Conservation (phyloP, 2,888 invertebrate species). For the Lithophane ornitopus region DNA sequence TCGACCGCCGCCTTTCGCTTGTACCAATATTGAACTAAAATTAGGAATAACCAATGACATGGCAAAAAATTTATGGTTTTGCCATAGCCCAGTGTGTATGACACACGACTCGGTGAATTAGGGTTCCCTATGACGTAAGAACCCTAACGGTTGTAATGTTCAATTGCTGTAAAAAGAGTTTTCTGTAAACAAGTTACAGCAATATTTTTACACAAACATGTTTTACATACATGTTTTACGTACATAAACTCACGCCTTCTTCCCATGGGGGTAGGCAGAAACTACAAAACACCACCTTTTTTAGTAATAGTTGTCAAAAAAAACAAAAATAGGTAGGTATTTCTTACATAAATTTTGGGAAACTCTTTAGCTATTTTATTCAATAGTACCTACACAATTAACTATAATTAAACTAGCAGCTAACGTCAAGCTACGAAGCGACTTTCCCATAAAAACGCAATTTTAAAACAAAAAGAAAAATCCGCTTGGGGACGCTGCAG, state of each 20-base stretch:
- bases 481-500: conserved; percentile 69
- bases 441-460: conserved; percentile 52
- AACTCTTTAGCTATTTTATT: not conserved
- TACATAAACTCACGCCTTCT: not conserved
- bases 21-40: conserved; percentile 59
- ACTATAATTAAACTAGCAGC: conserved; percentile 38
- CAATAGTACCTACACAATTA: not conserved
- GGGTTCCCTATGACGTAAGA: conserved; percentile 56
- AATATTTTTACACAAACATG: not conserved
- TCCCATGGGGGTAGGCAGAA: no score
- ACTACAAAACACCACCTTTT: no score
- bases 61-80: conserved; percentile 73
- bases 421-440: conserved; percentile 39
- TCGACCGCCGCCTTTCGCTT: conserved; percentile 26
- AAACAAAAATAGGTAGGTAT: not conserved
- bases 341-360: not conserved
- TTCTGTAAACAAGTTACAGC: conserved; percentile 6
- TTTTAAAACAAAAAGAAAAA: conserved; percentile 58
- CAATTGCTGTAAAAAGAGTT: conserved; percentile 33
- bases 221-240: no score
- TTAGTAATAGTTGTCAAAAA: no score
- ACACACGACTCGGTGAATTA: conserved; percentile 62
- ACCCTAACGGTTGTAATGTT: conserved; percentile 23
- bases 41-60: conserved; percentile 75
- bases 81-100: conserved; percentile 55